A percentile compares a stretch with the other conserved stretches of the same genome.
These are phyloP conservation scores for Etia nguti DNA, from an alignment of 2,113 vertebrate genomes.

Conservation along the genomic window DNA sequence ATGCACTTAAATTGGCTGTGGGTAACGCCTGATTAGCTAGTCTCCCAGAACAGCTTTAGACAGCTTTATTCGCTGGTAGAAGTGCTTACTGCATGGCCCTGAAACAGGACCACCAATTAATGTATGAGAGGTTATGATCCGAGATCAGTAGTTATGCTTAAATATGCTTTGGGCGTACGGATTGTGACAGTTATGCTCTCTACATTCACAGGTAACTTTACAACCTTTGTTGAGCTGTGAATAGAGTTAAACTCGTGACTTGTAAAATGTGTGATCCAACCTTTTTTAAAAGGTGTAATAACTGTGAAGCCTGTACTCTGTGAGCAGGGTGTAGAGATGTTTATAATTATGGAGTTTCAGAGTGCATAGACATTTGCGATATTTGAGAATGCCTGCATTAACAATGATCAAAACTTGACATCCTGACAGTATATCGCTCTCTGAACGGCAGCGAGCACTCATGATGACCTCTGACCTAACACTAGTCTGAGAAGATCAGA, in stretches of 20 bases:
- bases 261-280: conserved; percentile 10
- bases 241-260: conserved; percentile 43
- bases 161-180: conserved; percentile 37
- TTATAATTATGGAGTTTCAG: conserved; percentile 24
- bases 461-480: conserved; percentile 54
- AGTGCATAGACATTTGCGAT: conserved; percentile 31
- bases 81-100: conserved; percentile 43
- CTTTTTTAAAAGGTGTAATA: conserved; percentile 7
- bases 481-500: conserved; percentile 64
- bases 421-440: conserved; percentile 29
- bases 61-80: conserved; percentile 32
- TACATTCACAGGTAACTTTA: conserved; percentile 38
- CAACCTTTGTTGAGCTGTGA: conserved; percentile 35
- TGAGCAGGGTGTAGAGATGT: background rate
- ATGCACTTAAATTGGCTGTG: conserved; percentile 51
- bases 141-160: conserved; percentile 48
- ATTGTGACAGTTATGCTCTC: conserved; percentile 18
- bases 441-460: background rate
- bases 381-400: conserved; percentile 34
- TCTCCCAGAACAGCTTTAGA: conserved; percentile 39
- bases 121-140: conserved; percentile 55
- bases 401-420: conserved; percentile 53
- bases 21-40: conserved; percentile 51
- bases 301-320: background rate
- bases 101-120: conserved; percentile 58